A percentile compares a stretch with the other conserved stretches of the same genome.
These are phyloP conservation scores for Maconellicoccus hirsutus DNA, from an alignment of 1,140 invertebrate genomes.

Conservation along the genomic window DNA sequence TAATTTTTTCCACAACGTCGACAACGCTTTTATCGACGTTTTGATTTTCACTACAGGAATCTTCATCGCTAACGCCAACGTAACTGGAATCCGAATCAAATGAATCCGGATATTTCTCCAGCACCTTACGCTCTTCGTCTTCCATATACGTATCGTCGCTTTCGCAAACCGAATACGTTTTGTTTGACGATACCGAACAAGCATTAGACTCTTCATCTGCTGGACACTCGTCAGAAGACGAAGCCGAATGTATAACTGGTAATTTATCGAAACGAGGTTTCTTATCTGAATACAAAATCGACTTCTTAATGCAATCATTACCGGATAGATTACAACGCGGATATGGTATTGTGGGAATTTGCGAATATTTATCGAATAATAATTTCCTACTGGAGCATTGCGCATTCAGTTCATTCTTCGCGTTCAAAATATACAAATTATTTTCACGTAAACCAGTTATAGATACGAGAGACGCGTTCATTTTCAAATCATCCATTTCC, in stretches of 20 bases:
- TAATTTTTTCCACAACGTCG: neutral
- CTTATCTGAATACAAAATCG: slow-evolving; percentile 9
- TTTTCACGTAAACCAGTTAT: neutral
- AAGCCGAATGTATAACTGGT: neutral
- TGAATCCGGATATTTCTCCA: neutral
- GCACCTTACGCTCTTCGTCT: neutral
- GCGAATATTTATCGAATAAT: neutral
- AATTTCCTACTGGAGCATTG: neutral
- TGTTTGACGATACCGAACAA: neutral
- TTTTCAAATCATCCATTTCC: slow-evolving; percentile 12
- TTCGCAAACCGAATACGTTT: neutral
- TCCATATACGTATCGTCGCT: neutral
- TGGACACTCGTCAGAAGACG: neutral
- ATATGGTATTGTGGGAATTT: neutral
- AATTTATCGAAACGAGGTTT: neutral
- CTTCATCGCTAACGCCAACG: neutral
- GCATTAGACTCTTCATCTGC: neutral
- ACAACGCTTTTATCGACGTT: neutral
- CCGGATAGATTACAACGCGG: slow-evolving; percentile 8
- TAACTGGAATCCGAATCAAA: neutral
- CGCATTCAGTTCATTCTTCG: neutral
- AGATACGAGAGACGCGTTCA: neutral
- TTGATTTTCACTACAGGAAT: neutral
- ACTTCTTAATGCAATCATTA: slow-evolving; percentile 1
- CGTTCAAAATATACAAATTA: neutral